Evolutionary conservation across 2,797 vertebrate genomes (phyloP).

Genomic region (Clarias pachynema): DNA sequence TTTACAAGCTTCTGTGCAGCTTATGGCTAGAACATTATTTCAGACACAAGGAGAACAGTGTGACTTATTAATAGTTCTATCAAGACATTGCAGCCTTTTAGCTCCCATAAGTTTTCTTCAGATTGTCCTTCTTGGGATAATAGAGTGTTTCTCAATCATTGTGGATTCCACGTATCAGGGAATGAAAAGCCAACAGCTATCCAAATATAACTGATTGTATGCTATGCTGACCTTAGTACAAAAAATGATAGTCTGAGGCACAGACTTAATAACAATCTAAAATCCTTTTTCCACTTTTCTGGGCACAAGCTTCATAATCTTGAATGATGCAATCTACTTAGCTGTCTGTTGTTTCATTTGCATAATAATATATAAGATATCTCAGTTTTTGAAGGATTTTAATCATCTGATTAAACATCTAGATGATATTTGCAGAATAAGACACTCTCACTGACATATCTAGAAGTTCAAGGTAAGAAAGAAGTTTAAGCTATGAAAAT

Average conservation of each 20-base stretch:
- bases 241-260: neutral
- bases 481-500: neutral
- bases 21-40: neutral
- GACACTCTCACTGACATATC: neutral
- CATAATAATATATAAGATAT: no score
- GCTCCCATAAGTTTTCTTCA: neutral
- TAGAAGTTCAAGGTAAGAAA: neutral
- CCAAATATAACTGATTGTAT: neutral
- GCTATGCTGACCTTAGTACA: neutral
- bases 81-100: slow-evolving; percentile 4
- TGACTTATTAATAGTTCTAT: slow-evolving; percentile 1
- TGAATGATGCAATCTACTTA: neutral
- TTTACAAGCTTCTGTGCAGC: neutral
- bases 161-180: neutral
- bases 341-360: neutral
- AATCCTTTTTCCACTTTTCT: neutral
- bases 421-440: neutral
- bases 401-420: neutral
- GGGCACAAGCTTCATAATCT: neutral
- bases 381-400: neutral
- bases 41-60: slow-evolving; percentile 5
- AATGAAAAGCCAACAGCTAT: neutral
- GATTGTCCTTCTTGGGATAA: neutral
- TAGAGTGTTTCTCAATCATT: neutral
- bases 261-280: neutral